Evolutionary conservation across 2,888 invertebrate species (phyloP), one percentile per base, ranked within the genome.

Genomic region (Tipula vernalis): DNA sequence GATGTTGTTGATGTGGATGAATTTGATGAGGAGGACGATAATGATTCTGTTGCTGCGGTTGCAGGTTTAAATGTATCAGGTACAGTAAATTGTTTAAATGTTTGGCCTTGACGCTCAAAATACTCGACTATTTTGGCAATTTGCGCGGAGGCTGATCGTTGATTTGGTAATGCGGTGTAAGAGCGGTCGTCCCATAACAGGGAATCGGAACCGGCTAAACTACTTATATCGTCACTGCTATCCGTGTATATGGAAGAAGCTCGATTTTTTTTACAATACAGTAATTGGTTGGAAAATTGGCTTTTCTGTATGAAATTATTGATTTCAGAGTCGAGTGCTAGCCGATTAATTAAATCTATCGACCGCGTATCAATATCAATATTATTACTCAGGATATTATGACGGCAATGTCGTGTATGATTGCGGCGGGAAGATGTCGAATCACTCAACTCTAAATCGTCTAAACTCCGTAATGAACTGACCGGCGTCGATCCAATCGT

Each of bases 111-210:
- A 86, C 96, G 93, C 91, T 97, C 97, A 91, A 97, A 97, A 91
- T 97, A 97, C 89, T 97, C 97, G 41, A 97, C 97, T 89, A 97
- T 97, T 90, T 95, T 95, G 86, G 96, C 95, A 88, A 97, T 97
- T 90, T 95, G 94, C 88, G 95, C 93, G 88, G 94, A 93, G 88
- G 95, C 93, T 88, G 94, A 93, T 89, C 95, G 91, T 89, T 93
- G 92, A 89, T 90, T 91, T 84, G 91, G 92, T 87, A 92, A 89
- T 42, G 93, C 92, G 86, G 93, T 93, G 39, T 94, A 92, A 83
- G 93, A 93, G 28, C 94, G 92, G 88, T 95, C 95, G 89, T 95
- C 95, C 93, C 94, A 94, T 89, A 93, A 94, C 89, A 95, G 91
- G 13, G 94, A 93, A 91, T 96, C 96, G 0, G 96, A 96, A 87